Conservation (phyloP, 2,797 vertebrate species). For the Trachurus trachurus region DNA sequence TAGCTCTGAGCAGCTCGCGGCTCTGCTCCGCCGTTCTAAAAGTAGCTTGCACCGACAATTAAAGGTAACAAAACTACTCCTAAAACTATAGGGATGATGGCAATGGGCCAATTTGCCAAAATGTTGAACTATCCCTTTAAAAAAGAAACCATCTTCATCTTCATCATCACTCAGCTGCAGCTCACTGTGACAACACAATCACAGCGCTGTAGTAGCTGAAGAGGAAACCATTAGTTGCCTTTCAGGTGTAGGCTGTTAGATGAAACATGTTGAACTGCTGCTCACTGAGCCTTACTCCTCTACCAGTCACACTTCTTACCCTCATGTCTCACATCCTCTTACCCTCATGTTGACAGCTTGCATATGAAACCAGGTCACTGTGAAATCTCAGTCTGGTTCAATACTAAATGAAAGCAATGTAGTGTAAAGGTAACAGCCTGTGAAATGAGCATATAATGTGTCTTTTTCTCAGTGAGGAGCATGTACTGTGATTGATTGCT, state of each 20-base stretch:
- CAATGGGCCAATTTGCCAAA: no score
- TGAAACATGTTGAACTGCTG: slow-evolving; percentile 46
- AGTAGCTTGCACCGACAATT: no score
- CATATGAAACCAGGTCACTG: slow-evolving; percentile 71
- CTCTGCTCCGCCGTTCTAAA: no score
- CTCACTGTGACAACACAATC: slow-evolving; percentile 47
- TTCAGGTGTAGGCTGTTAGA: slow-evolving; percentile 30
- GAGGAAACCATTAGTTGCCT: slow-evolving; percentile 53
- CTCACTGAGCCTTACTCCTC: slow-evolving; percentile 39
- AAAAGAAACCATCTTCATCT: no score
- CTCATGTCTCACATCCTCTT: slow-evolving; percentile 27
- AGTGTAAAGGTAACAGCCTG: slow-evolving; percentile 49
- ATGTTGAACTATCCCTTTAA: no score
- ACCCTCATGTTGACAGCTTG: slow-evolving; percentile 35
- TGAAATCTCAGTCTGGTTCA: slow-evolving; percentile 57
- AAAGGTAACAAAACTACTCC: no score
- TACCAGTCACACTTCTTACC: slow-evolving; percentile 41
- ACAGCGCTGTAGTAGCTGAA: slow-evolving; percentile 17
- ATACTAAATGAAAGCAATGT: slow-evolving; percentile 57
- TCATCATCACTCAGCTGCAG: slow-evolving; percentile 16
- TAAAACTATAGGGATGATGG: no score
- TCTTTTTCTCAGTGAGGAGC: slow-evolving; percentile 33
- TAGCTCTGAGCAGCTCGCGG: no score
- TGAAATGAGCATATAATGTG: slow-evolving; percentile 58
- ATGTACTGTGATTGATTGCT: slow-evolving; percentile 8